Evolutionary conservation across 2,113 vertebrate species (phyloP).

Genomic region (Dascyllus trimaculatus): DNA sequence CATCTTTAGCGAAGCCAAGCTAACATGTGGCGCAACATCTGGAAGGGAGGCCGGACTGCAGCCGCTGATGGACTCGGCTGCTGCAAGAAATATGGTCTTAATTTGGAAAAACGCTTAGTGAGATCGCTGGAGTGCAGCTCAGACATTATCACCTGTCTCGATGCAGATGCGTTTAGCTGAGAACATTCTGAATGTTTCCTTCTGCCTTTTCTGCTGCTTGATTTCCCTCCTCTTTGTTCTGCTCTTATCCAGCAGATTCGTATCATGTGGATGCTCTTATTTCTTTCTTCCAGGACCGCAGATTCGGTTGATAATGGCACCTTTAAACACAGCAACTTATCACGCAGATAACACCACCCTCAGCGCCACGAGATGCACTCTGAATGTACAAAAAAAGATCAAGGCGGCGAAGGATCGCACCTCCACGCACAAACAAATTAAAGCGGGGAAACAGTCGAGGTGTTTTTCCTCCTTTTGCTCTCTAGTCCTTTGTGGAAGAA

Average conservation of each 20-base stretch:
- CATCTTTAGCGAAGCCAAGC: not conserved
- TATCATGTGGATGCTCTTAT: conserved; percentile 37
- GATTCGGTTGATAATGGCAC: conserved; percentile 49
- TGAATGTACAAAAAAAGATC: conserved; percentile 21
- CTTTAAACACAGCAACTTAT: conserved; percentile 57
- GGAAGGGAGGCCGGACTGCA: not conserved
- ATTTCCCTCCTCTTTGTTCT: no score
- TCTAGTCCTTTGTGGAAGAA: conserved; percentile 29
- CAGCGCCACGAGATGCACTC: conserved; percentile 1
- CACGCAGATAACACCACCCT: conserved; percentile 35
- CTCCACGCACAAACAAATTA: conserved; percentile 20
- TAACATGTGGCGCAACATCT: conserved; percentile 19
- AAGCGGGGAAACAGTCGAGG: not conserved
- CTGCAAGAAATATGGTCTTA: not conserved
- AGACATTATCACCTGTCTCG: not conserved
- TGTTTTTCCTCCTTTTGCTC: not conserved
- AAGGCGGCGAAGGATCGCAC: not conserved
- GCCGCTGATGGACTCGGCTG: not conserved
- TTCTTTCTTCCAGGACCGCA: conserved; percentile 32
- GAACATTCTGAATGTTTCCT: not conserved
- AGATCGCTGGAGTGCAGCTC: not conserved
- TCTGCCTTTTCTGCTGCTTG: not conserved
- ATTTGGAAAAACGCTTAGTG: not conserved
- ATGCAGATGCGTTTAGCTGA: not conserved
- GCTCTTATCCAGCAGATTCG: conserved; percentile 29